Conservation (phyloP, 2,888 invertebrate species). For the Phyllotreta striolata region DNA sequence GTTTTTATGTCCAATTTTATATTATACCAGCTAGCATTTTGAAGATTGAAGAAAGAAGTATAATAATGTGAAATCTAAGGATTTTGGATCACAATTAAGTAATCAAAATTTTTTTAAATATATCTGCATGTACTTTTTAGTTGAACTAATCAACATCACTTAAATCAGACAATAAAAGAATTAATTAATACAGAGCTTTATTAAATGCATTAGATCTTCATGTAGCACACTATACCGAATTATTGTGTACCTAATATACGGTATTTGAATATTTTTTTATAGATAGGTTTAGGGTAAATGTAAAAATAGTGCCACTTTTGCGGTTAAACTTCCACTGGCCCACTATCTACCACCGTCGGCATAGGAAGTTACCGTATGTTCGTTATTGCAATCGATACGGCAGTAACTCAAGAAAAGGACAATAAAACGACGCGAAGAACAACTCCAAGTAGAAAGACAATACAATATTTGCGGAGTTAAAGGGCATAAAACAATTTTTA, state of each 20-base stretch:
- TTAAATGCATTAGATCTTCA: too few species aligned
- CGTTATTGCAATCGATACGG: slow-evolving; percentile 42
- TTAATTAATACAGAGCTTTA: too few species aligned
- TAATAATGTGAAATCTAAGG: too few species aligned
- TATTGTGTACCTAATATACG: too few species aligned
- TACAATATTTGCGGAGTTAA: slow-evolving; percentile 41
- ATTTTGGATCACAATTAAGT: too few species aligned
- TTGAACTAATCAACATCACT: too few species aligned
- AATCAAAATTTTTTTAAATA: too few species aligned
- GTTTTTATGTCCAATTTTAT: slow-evolving; percentile 5
- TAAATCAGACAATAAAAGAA: too few species aligned
- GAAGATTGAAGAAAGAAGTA: too few species aligned
- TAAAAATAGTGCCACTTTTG: slow-evolving; percentile 3
- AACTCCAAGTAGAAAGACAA: slow-evolving; percentile 40
- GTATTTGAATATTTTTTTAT: background rate
- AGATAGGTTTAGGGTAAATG: background rate
- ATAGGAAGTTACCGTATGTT: slow-evolving; percentile 39
- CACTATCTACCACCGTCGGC: slow-evolving; percentile 26
- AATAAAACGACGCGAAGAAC: slow-evolving; percentile 40
- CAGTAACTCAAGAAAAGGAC: slow-evolving; percentile 38
- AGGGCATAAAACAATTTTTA: slow-evolving; percentile 43
- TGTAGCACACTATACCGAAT: too few species aligned
- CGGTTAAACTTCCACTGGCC: slow-evolving; percentile 19
- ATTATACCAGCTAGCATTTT: background rate
- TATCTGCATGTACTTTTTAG: too few species aligned